Percentiles rank a stretch among this genome's conserved stretches.
These are phyloP conservation scores for Halesus radiatus DNA, from an alignment of 1,140 invertebrate species.

Conservation along the genomic window DNA sequence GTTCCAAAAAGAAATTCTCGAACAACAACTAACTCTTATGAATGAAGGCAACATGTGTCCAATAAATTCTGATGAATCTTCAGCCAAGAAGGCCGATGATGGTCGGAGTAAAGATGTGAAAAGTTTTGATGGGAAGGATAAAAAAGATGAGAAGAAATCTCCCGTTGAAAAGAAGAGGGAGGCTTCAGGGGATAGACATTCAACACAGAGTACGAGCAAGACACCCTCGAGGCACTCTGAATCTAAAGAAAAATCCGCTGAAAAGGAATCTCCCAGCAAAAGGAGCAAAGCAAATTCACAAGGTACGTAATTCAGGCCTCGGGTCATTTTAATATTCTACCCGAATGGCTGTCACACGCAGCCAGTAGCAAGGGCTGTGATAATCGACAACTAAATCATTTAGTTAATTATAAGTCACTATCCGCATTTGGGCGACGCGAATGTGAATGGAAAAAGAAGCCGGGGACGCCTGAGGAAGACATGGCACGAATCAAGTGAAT, in stretches of 20 bases:
- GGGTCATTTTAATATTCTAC: too few species aligned
- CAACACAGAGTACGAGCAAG: slow-evolving; percentile 2
- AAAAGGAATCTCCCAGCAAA: not conserved
- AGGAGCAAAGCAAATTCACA: slow-evolving; percentile 46
- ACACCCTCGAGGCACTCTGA: not conserved
- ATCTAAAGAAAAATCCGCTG: not conserved
- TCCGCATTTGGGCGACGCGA: too few species aligned
- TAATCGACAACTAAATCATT: too few species aligned
- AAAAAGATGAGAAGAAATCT: slow-evolving; percentile 8
- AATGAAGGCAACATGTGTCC: slow-evolving; percentile 61
- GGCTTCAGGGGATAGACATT: not conserved
- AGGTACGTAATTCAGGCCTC: not conserved
- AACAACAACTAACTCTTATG: slow-evolving; percentile 72
- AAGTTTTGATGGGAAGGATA: not conserved
- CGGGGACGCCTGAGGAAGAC: too few species aligned
- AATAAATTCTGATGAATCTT: slow-evolving; percentile 44
- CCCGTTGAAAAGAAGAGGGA: not conserved
- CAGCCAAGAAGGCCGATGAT: slow-evolving; percentile 41
- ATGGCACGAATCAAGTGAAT: too few species aligned
- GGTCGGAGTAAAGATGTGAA: slow-evolving; percentile 53
- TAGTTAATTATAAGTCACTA: too few species aligned
- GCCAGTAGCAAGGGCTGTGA: too few species aligned
- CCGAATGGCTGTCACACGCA: too few species aligned
- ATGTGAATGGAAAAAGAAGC: too few species aligned
- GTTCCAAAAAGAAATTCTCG: slow-evolving; percentile 64